Base-by-base conservation (phyloP, 2,797 vertebrate genomes). In the Urophycis tenuis region DNA sequence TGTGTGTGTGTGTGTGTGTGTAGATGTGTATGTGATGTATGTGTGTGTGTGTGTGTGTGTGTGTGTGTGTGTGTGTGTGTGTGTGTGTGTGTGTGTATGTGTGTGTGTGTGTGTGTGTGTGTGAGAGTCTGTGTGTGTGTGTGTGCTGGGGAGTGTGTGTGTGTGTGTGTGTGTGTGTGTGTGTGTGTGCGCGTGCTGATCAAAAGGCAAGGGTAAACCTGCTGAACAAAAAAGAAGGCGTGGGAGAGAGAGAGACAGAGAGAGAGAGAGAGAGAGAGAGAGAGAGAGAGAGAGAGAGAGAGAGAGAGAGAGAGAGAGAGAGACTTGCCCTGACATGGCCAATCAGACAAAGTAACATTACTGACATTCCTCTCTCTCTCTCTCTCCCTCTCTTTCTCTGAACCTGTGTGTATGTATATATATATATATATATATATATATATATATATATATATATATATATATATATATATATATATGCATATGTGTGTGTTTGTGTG, bases 101-200 rank as follows among this genome's bases (percentile, higher is more conserved):
- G 71, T 73, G 71, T 49, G 31, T 72, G 71, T 35, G 41, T 73
- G 31, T 53, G 70, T 53, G 30, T 49, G 6, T 76, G 25, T 29
- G 17, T 73, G 41, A 29, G 3, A 29, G 35, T 45, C 36, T 74
- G 41, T 74, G 41, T 53, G 60, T 67, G 60, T 73, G 71, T 36
- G 33, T 19, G 71, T 73, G 71, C 11, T 33, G 36, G 71, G 22
- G 3, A 29, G 35, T 45, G 72, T 74, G 41, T 74, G 41, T 53
- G 60, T 67, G 60, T 73, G 72, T 73, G 72, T 73, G 33, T 73
- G 32, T 22, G 71, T 35, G 71, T 73, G 71, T 35, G 17, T n/a
- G 33, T 73, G 71, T 73, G 35, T 74, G 35, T 74, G 41, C 53
- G 41, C 32, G 60, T 67, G 60, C 67, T 72, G 39, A 60, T 74